phyloP scores from a whole-genome alignment of 2,888 invertebrate species.

The Lucinisca nassula region DNA sequence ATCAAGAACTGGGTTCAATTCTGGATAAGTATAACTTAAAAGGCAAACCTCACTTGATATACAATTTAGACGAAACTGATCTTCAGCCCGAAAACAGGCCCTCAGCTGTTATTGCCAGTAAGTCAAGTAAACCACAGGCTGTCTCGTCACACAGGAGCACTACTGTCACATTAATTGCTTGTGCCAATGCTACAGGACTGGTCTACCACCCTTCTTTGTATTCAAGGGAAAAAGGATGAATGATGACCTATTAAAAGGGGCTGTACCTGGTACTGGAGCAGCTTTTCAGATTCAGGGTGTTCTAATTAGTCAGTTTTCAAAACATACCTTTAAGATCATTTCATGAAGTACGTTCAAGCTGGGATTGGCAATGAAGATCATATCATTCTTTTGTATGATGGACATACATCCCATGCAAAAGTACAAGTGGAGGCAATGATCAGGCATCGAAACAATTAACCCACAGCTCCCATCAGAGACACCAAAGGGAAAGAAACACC shows the following conservation, averaged over 20 bases:
- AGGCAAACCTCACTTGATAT: constrained; percentile 34
- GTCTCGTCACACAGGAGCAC: constrained; percentile 30
- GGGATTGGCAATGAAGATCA: neutral
- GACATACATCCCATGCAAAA: constrained; percentile 33
- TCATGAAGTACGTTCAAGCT: neutral
- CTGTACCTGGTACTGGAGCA: neutral
- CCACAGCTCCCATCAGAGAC: no score
- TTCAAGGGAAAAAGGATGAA: constrained; percentile 36
- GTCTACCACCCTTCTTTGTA: constrained; percentile 36
- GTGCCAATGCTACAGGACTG: constrained; percentile 30
- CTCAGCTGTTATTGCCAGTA: constrained; percentile 3
- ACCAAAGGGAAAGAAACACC: no score
- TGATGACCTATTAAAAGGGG: neutral
- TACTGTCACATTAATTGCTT: constrained; percentile 28
- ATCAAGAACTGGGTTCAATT: constrained; percentile 13
- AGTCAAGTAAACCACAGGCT: constrained; percentile 30
- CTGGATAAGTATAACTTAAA: constrained; percentile 27
- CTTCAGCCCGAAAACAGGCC: constrained; percentile 39
- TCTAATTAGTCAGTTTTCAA: constrained; percentile 26
- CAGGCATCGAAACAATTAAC: no score
- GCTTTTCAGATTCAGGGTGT: constrained; percentile 38
- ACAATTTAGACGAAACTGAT: constrained; percentile 49
- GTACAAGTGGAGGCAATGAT: no score
- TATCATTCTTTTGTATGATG: constrained; percentile 33
- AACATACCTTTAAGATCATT: constrained; percentile 36